Percentiles rank a stretch among this genome's conserved stretches.
These are phyloP conservation scores for Nymphalis io DNA, from an alignment of 1,140 invertebrate genomes.

Conservation along the genomic window DNA sequence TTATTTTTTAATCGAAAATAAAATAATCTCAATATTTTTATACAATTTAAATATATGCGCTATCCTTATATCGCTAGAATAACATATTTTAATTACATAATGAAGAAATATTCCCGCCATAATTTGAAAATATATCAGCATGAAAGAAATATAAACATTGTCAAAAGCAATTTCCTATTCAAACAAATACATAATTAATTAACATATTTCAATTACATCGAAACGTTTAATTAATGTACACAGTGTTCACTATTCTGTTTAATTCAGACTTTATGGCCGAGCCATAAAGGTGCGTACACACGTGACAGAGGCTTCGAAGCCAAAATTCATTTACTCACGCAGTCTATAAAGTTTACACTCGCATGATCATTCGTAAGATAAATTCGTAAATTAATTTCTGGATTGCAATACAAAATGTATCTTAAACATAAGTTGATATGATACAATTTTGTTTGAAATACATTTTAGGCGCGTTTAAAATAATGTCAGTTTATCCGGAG, in stretches of 20 bases:
- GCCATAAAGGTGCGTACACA: slow-evolving; percentile 42
- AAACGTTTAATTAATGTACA: slow-evolving; percentile 13
- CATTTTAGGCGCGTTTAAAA: slow-evolving; percentile 57
- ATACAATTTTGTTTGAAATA: slow-evolving; percentile 32
- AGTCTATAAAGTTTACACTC: slow-evolving; percentile 70
- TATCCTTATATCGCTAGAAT: no score
- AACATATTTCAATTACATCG: slow-evolving; percentile 33
- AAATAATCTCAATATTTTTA: no score
- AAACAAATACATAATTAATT: slow-evolving; percentile 17
- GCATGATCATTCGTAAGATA: slow-evolving; percentile 71
- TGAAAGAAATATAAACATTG: no score
- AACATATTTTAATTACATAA: no score
- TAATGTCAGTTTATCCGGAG: slow-evolving; percentile 53
- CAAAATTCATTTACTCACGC: slow-evolving; percentile 56
- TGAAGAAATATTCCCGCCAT: no score
- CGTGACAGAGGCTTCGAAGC: slow-evolving; percentile 40
- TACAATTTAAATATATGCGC: no score
- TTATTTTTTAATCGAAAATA: no score
- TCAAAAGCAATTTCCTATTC: background rate
- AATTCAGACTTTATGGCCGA: slow-evolving; percentile 45
- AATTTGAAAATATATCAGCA: no score
- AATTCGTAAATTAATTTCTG: slow-evolving; percentile 74
- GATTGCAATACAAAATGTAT: slow-evolving; percentile 30
- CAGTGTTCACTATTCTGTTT: slow-evolving; percentile 34
- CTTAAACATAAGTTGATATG: slow-evolving; percentile 34